Base-by-base conservation (phyloP, 2,888 invertebrate genomes). In the Drosophila histrio region DNA sequence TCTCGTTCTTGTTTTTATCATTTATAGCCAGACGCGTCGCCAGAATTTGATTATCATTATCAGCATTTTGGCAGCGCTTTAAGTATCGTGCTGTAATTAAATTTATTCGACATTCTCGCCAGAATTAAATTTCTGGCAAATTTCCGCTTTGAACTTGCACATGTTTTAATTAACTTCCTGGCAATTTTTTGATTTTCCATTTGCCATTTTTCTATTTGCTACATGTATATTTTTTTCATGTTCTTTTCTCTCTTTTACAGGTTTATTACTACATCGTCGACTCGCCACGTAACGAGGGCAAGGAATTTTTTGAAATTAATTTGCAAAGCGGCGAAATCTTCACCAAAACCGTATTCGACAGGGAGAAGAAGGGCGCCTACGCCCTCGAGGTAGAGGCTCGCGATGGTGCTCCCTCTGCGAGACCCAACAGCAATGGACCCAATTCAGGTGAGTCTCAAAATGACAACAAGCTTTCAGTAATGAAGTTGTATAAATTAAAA, bases 301-400 rank as follows among this genome's bases (percentile, higher is more conserved):
- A 97, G 92, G 97, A 97, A 92, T 98, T 95, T 93, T 99, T 99
- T 93, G 97, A 97, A 93, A 98, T 99, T 92, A 98, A 99, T 93
- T 94, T 96, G 91, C 96, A 97, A 92, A 97, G 98, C 26, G 99
- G 99, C 19, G 97, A 98, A 92, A 96, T 99, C 90, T 98, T 96
- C 93, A 98, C 98, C 38, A 97, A 97, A 92, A 94, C 97, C 82
- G 96, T 97, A 88, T 99, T 99, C 93, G 99, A 99, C 93, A 95
- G 99, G 74, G 99, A 99, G 93, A 98, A 98, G 93, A 98, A 98
- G 91, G 97, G 97, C 43, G 98, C 98, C 63, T 99, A 99, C 93
- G 99, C 99, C 32, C 93, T 99, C 90, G 98, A 98, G 91, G 98
- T 99, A 86, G 97, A 98, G 92, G 99, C 99, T 0, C 94, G 98